Evolutionary conservation across 2,888 invertebrate species (phyloP), one percentile per base, ranked within the genome.

Genomic region (Idaea aversata): DNA sequence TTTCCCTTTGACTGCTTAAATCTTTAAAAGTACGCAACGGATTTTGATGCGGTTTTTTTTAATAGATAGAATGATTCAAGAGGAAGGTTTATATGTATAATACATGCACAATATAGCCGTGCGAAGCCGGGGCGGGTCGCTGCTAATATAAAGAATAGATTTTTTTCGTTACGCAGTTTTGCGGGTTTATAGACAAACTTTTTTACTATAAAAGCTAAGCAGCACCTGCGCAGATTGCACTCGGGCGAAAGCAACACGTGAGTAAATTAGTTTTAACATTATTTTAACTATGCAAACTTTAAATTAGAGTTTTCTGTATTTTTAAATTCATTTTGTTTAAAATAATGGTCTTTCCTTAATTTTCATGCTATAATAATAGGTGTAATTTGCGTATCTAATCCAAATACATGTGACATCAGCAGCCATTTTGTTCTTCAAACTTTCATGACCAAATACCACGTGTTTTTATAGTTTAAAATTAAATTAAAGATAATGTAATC

Each of bases 231-330:
- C 78, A 63, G 67, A n/a, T 63, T 75, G 83, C 85, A 85, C 75
- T 86, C 80, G 83, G 83, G 76, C 76, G 77, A 71, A 79, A 77
- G 82, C 81, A 76, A 82, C 78, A 81, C 84, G 88, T 88, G 75
- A 88, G 88, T 88, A 80, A 68, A 66, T 58, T 67, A 62, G 62
- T 59, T 66, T 61, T 67, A 25, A 65, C 65, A 34, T 65, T 64
- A 66, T 66, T 61, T 60, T 59, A 34, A 61, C 16, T 59, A 3
- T 7, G 57, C 5, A 57, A 61, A 47, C 58, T 10, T 35, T 61
- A 57, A 57, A 34, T n/a, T 60, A 10, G 5, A 16, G 35, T 25
- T 60, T n/a, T 10, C 58, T 36, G 13, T 15, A 58, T 15, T 58
- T 58, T 58, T 3, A 3, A 5, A 58, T 7, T 58, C 6, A 58